Evolutionary conservation across 2,113 vertebrate species (phyloP).

Genomic region (Limanda limanda): DNA sequence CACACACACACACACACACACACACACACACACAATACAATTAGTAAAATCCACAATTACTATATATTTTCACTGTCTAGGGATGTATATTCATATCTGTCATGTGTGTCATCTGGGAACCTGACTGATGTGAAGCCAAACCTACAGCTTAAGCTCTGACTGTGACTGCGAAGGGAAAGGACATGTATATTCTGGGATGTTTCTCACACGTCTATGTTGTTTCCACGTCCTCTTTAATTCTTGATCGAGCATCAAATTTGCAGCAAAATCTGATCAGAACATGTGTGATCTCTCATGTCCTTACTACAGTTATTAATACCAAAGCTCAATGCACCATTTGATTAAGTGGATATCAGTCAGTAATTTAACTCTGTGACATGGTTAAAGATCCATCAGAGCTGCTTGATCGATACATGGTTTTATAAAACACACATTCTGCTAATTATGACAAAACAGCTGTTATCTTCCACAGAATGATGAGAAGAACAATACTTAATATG

Average conservation of each 20-base stretch:
- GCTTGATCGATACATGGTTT: not conserved
- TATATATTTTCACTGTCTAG: no score
- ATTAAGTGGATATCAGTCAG: not conserved
- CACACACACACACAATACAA: no score
- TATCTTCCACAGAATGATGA: not conserved
- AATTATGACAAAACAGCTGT: slow-evolving; percentile 4
- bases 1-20: slow-evolving; percentile 4
- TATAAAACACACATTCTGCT: not conserved
- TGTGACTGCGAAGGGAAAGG: not conserved
- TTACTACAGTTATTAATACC: not conserved
- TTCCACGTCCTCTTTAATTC: not conserved
- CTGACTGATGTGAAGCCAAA: not conserved
- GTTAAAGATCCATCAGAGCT: not conserved
- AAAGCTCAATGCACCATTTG: not conserved
- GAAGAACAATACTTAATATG: not conserved
- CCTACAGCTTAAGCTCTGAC: not conserved
- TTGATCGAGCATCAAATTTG: no score
- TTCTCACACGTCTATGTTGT: not conserved
- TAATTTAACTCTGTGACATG: not conserved
- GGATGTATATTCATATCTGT: no score
- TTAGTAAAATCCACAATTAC: no score
- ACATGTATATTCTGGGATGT: not conserved
- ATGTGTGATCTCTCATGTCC: no score
- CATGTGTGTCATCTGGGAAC: not conserved
- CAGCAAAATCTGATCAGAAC: no score